phyloP scores from a whole-genome alignment of 1,140 invertebrate genomes.

The Schlechtendalia chinensis region DNA sequence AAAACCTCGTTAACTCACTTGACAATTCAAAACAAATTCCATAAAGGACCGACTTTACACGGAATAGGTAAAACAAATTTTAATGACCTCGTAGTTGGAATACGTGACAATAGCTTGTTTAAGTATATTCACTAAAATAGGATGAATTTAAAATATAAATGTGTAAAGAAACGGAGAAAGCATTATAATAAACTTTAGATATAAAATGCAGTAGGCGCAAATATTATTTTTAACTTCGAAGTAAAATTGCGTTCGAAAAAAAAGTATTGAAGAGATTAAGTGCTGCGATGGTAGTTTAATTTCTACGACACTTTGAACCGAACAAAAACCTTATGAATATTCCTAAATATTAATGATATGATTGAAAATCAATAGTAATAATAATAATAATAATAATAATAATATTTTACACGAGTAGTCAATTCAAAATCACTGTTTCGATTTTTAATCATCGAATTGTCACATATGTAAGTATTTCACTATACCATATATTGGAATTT shows the following conservation, averaged over 20 bases:
- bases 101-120: background rate
- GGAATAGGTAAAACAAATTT: background rate
- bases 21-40: background rate
- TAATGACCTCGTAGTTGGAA: background rate
- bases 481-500: too few relatives aligned
- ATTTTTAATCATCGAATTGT: too few relatives aligned
- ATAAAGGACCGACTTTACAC: background rate
- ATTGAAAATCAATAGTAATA: too few relatives aligned
- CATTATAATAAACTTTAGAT: conserved; percentile 5
- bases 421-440: too few relatives aligned
- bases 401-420: too few relatives aligned
- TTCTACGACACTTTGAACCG: background rate
- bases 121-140: background rate
- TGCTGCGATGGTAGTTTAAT: background rate
- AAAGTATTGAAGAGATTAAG: conserved; percentile 1
- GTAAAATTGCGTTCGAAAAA: background rate
- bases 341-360: background rate
- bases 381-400: too few relatives aligned
- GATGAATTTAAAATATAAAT: background rate
- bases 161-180: background rate
- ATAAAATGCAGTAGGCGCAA: background rate
- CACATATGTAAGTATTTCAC: too few relatives aligned
- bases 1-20: background rate
- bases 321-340: background rate
- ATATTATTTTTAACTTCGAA: background rate